A percentile compares a stretch with the other conserved stretches of the same genome.
Evolutionary conservation across 2,113 vertebrate species (phyloP).

Genomic region (Fregetta grallaria): DNA sequence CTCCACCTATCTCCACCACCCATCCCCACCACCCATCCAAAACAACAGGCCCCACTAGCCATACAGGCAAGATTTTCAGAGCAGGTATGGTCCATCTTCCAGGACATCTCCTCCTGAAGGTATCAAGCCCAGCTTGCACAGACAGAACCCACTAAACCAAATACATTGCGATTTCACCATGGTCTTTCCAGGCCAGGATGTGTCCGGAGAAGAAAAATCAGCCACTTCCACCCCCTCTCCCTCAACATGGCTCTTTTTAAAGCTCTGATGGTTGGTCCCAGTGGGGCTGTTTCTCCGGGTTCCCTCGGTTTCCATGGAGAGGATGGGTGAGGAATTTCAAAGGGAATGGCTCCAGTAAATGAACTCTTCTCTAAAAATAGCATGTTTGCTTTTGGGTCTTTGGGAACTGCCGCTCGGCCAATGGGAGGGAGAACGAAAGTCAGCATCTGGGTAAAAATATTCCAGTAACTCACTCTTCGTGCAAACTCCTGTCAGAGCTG

Average conservation of each 20-base stretch:
- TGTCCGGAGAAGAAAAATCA: not conserved
- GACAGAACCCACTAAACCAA: not conserved
- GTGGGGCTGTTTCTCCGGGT: conserved; percentile 43
- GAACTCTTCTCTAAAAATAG: conserved; percentile 74
- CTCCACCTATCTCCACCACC: not conserved
- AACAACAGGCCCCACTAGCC: not conserved
- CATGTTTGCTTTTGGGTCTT: conserved; percentile 62
- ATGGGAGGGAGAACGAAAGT: not conserved
- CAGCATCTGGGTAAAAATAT: conserved; percentile 50
- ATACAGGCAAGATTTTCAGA: not conserved
- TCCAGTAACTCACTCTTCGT: not conserved
- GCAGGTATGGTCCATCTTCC: not conserved
- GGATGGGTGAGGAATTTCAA: conserved; percentile 77
- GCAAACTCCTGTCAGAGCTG: not conserved
- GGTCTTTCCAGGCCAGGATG: not conserved
- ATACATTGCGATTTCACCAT: accelerated
- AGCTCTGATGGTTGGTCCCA: conserved; percentile 31
- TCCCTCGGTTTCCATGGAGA: conserved; percentile 70
- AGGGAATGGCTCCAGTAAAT: conserved; percentile 78
- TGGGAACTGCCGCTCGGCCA: conserved; percentile 64
- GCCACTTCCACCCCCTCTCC: not conserved
- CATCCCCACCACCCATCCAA: not conserved
- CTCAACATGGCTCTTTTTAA: not conserved
- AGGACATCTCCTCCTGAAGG: not conserved
- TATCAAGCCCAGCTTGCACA: not conserved